A percentile compares a stretch with the other conserved stretches of the same genome.
Evolutionary conservation across 2,113 vertebrate genomes (phyloP).

Genomic region (Microcebus ravelobensis): DNA sequence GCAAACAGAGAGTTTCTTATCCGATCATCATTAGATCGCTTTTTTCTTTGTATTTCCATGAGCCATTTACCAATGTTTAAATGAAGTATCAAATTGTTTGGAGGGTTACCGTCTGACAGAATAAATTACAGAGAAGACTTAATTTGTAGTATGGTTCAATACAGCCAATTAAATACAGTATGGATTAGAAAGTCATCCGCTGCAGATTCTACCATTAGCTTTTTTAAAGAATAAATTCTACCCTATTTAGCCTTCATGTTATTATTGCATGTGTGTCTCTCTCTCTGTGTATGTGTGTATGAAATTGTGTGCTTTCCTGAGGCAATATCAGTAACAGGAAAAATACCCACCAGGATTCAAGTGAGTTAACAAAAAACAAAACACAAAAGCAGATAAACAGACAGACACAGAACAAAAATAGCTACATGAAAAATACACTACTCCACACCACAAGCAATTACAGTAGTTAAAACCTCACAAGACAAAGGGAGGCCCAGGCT

Average conservation of each 20-base stretch:
- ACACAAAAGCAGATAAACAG: constrained; percentile 58
- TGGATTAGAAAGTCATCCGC: constrained; percentile 84
- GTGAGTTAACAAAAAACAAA: constrained; percentile 63
- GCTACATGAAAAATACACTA: constrained; percentile 51
- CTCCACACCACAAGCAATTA: constrained; percentile 53
- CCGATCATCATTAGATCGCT: constrained; percentile 61
- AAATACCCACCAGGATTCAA: constrained; percentile 48
- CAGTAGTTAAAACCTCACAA: constrained; percentile 74
- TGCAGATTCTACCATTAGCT: constrained; percentile 79
- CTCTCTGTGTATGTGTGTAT: not conserved
- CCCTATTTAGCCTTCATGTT: constrained; percentile 64
- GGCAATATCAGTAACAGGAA: constrained; percentile 56
- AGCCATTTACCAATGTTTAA: constrained; percentile 82
- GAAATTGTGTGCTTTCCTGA: not conserved
- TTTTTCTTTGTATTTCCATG: constrained; percentile 67
- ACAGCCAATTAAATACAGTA: constrained; percentile 86
- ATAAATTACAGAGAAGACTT: constrained; percentile 84
- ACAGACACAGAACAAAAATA: constrained; percentile 70
- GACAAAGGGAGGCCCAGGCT: constrained; percentile 66
- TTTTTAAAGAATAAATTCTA: constrained; percentile 79
- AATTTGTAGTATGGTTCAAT: constrained; percentile 85
- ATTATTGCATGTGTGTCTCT: constrained; percentile 42
- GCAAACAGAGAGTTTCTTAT: constrained; percentile 47
- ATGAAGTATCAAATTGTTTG: constrained; percentile 85
- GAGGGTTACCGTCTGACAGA: constrained; percentile 81